Conservation (phyloP, 2,888 invertebrate genomes). For the Ormyrus labotus region DNA sequence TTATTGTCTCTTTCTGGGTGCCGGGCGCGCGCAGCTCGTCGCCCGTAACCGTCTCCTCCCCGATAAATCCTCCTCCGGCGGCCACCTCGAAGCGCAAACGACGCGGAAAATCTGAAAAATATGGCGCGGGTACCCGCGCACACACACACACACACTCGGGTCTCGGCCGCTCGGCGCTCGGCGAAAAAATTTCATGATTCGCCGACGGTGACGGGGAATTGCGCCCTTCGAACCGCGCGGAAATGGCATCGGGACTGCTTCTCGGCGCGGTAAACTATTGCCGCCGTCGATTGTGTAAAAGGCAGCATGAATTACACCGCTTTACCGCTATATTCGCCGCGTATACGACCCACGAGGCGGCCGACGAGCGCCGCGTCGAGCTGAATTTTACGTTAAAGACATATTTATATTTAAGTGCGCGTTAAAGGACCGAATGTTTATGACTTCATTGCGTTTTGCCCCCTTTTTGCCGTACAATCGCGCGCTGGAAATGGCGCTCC, state of each 20-base stretch:
- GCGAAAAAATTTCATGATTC: too few species aligned
- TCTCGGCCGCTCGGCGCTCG: too few species aligned
- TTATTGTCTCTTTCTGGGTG: conserved; percentile 10
- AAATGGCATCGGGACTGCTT: background rate
- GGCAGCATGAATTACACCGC: background rate
- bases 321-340: too few species aligned
- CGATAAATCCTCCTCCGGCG: conserved; percentile 41
- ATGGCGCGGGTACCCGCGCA: conserved; percentile 37
- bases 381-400: background rate
- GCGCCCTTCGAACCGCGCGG: conserved; percentile 8
- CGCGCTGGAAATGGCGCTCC: too few species aligned
- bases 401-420: background rate
- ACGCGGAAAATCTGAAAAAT: conserved; percentile 59
- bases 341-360: background rate
- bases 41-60: background rate
- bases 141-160: background rate
- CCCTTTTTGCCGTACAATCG: too few species aligned
- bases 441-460: too few species aligned
- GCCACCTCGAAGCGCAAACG: conserved; percentile 57
- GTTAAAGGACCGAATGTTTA: too few species aligned
- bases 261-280: background rate
- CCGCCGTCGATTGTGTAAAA: background rate
- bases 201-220: conserved; percentile 22
- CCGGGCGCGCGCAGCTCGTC: background rate
- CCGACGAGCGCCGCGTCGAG: background rate